Base-by-base conservation (phyloP, 2,797 vertebrate genomes). In the Paguma larvata region DNA sequence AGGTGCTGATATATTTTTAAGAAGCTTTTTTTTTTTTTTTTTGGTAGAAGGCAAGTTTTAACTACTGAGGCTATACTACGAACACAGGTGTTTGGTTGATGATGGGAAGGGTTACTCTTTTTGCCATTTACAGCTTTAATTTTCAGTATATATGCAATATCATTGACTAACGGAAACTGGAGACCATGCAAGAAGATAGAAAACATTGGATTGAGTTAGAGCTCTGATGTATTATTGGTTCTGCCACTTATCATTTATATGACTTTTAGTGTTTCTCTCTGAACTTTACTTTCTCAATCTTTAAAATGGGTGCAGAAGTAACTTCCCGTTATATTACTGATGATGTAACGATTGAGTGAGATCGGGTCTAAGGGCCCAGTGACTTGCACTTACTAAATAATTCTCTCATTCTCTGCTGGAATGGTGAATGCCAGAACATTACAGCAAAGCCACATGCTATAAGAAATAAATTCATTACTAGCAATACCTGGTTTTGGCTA, bases 251-350 rank as follows among this genome's bases (percentile, higher is more conserved):
- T 44, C 53, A 59, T 63, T 53, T 88, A 2, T 62, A 11, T 53
- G 83, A 48, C 23, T 18, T 63, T 53, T 27, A 38, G 30, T 41
- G 70, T 82, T 90, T 63, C 30, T 93, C 6, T 96, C 87, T 85
- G 48, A 84, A 19, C 4, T 89, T 92, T 51, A 38, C 44, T 94
- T 78, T 70, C 16, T 5, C 34, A 41, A 0, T 92, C 56, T 88
- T 87, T 73, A 85, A 94, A 95, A 78, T 85, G 62, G 77, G 34
- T 62, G 56, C 32, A 92, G 59, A 94, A 92, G 72, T 91, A 84
- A 51, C 51, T 21, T 51, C 27, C 27, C 51, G 7, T 10, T 59
- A 10, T 16, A 25, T 5, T 92, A 62, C 6, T 72, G 86, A 21
- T 65, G 86, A 18, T 34, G 27, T 34, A 11, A 16, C 34, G 10